These are phyloP conservation scores for Ornithoptera priamus DNA, from an alignment of 2,888 invertebrate species.

Conservation along the genomic window DNA sequence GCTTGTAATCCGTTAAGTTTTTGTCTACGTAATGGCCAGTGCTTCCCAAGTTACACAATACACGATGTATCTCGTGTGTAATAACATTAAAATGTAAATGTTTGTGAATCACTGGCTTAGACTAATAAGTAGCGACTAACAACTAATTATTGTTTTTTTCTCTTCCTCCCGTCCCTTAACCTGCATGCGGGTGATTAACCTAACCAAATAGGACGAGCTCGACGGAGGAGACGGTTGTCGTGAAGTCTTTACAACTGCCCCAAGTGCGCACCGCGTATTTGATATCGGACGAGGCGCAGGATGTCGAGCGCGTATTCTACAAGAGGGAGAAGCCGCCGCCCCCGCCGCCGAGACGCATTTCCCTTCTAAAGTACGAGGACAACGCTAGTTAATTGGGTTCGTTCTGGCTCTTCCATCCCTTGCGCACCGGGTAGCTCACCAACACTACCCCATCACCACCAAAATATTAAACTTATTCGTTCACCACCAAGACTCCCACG, in stretches of 20 bases:
- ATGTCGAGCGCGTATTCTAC: constrained; percentile 42
- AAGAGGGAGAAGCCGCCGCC: constrained; percentile 55
- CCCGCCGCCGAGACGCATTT: constrained; percentile 66
- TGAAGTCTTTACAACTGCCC: constrained; percentile 61
- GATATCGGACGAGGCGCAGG: constrained; percentile 43
- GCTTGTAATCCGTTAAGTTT: constrained; percentile 17
- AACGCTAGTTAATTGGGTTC: constrained; percentile 53
- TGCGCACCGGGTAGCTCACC: constrained; percentile 40
- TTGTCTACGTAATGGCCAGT: constrained; percentile 12
- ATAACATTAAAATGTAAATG: not conserved
- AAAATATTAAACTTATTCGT: constrained; percentile 11
- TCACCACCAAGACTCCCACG: constrained; percentile 19
- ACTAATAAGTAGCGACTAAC: constrained; percentile 33
- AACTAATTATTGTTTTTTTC: constrained; percentile 35
- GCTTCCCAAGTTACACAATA: constrained; percentile 15
- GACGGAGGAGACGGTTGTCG: constrained; percentile 61
- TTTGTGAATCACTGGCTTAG: constrained; percentile 18
- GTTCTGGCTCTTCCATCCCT: constrained; percentile 43
- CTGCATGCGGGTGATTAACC: constrained; percentile 59
- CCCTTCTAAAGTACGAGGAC: constrained; percentile 64
- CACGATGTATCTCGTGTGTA: not conserved
- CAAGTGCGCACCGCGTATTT: constrained; percentile 62
- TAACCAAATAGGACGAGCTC: constrained; percentile 55
- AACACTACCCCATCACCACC: constrained; percentile 30
- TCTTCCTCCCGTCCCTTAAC: constrained; percentile 42